Base-by-base conservation (phyloP, 1,140 invertebrate genomes). In the Pseudomyrmex pallidus region DNA sequence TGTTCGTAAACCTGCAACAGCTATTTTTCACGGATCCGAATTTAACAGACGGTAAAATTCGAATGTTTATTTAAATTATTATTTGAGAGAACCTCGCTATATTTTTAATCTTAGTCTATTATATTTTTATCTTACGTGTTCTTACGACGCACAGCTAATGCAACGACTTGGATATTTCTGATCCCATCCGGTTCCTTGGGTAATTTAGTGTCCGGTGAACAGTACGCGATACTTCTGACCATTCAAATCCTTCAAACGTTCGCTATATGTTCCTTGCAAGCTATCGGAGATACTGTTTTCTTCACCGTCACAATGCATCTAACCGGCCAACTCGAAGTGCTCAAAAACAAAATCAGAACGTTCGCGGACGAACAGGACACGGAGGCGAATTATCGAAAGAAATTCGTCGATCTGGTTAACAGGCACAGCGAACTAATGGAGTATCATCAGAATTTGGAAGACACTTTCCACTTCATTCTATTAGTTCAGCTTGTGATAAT, bases 371-470 rank as follows among this genome's bases (percentile, higher is more conserved):
- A 63, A 2, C 48, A 35, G n/a, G 10, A 57, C n/a, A 77, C 13
- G 1, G 52, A 59, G 0, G 3, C 50, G 15, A 66, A 63, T 59
- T 64, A 66, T 57, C 73, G 52, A 76, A 83, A 72, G 2, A 77
- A 44, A 35, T 76, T 83, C 1, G n/a, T 50, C 61, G 12, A 12
- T 1, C 59, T 77, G 5, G 0, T 83, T 56, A 66, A 83, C 9
- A 83, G 73, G n/a, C 73, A 77, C 8, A 64, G 44, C n/a, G 35
- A 74, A 7, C 10, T 83, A 48, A 83, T 10, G 44, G 44, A 77
- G 20, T 50, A 46, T 3, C 52, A 74, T 66, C 52, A 76, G 20
- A 83, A 77, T 77, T 76, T 83, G 22, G 72, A 83, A 66, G 82
- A 77, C 5, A 59, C 2, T 13, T 83, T 77, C 2, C 12, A 59